Percentiles rank a stretch among this genome's conserved stretches.
phyloP scores from a whole-genome alignment of 2,888 invertebrate species.

The Sussaba pulchella region DNA sequence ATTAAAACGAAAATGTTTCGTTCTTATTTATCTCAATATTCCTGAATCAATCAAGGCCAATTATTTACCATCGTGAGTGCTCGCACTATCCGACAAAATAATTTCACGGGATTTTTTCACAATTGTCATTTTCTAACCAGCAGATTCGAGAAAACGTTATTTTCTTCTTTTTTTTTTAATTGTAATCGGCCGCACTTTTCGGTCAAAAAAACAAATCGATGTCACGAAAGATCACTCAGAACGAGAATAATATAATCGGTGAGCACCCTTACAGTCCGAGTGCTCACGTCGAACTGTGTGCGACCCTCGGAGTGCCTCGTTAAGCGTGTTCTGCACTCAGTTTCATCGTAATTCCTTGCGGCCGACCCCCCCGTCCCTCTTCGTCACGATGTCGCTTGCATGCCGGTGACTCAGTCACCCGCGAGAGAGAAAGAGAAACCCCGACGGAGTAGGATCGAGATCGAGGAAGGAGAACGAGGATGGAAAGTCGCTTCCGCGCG shows the following conservation, averaged over 20 bases:
- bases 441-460: not conserved
- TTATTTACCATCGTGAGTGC: constrained; percentile 44
- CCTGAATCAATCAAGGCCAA: not conserved
- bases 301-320: constrained; percentile 45
- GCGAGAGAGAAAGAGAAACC: not conserved
- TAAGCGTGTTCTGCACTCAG: constrained; percentile 11
- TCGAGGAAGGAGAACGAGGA: constrained; percentile 16
- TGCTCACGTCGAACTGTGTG: constrained; percentile 59
- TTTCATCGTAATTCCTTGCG: constrained; percentile 30
- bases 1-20: too few species aligned
- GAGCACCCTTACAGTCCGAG: constrained; percentile 51
- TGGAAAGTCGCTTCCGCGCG: too few species aligned
- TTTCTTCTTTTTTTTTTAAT: not conserved
- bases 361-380: constrained; percentile 27
- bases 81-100: constrained; percentile 12
- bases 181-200: too few species aligned
- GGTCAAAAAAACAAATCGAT: not conserved
- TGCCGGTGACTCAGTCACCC: constrained; percentile 53
- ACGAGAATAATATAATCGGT: too few species aligned
- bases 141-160: too few species aligned
- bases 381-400: constrained; percentile 13
- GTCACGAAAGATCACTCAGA: too few species aligned
- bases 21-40: too few species aligned
- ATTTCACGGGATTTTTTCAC: constrained; percentile 20
- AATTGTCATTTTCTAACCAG: constrained; percentile 38